Evolutionary conservation across 2,113 vertebrate genomes (phyloP).

Genomic region (Notechis scutatus): DNA sequence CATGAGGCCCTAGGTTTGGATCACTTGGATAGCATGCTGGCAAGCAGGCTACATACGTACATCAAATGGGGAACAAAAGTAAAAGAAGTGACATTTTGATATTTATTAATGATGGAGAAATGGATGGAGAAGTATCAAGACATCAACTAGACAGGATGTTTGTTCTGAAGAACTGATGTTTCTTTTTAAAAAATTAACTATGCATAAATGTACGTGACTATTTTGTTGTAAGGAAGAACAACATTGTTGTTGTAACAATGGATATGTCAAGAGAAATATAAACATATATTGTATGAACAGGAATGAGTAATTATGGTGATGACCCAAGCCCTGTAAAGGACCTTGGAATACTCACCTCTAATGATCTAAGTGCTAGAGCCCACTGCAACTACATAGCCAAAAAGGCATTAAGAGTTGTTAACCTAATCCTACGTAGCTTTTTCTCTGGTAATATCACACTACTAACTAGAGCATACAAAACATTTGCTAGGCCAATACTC

Average conservation of each 20-base stretch:
- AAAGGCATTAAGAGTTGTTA: too few relatives aligned
- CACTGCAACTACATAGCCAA: too few relatives aligned
- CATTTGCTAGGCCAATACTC: too few relatives aligned
- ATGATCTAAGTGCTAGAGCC: too few relatives aligned
- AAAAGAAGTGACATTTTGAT: neutral
- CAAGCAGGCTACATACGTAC: neutral
- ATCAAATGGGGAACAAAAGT: neutral
- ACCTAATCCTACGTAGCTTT: too few relatives aligned
- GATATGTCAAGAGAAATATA: neutral
- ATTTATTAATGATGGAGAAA: neutral
- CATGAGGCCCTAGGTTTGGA: neutral
- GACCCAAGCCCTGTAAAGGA: too few relatives aligned
- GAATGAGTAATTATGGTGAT: neutral
- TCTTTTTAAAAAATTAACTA: neutral
- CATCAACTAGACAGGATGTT: neutral
- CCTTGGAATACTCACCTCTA: too few relatives aligned
- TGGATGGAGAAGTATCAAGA: neutral
- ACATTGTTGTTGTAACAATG: neutral
- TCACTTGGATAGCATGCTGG: neutral
- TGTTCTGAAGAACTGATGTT: neutral
- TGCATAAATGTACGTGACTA: neutral
- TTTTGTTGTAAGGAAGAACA: neutral
- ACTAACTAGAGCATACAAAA: too few relatives aligned
- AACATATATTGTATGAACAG: neutral
- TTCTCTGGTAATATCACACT: too few relatives aligned